Evolutionary conservation across 2,797 vertebrate species (phyloP), one percentile per base, ranked within the genome.

Genomic region (Odontamblyopus lacepedii): DNA sequence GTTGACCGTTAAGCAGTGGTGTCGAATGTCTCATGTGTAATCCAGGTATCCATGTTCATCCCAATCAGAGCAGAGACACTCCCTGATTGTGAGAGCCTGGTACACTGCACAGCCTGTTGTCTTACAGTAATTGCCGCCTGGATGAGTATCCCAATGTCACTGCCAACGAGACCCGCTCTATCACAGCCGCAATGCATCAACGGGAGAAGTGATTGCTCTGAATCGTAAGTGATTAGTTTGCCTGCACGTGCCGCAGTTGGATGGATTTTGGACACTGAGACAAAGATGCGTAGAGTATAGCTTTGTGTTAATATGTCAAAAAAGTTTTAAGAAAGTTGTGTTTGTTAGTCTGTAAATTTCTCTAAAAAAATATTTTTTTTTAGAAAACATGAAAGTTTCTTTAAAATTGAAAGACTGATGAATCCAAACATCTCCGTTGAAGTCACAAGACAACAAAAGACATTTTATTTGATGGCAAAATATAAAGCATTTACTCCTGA

Each of bases 151-250:
- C 61, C 74, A 62, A 81, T 65, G 80, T 86, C 78, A 64, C 80
- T 80, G 85, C 69, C 75, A 78, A 77, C 84, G 85, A 81, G 74
- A 84, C 82, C 82, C 32, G 51, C 81, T 81, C 81, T 71, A 77
- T 86, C 83, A 82, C 79, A 72, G 12, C 18, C 59, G 44, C 82
- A 86, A 81, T 85, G 89, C 89, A 89, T 91, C 88, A 23, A 82
- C 71, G 83, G 87, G 83, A 86, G 70, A 86, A 89, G 86, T 87
- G 90, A 91, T 91, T 89, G 88, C 88, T 85, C 80, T 75, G 85
- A 88, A 85, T 85, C 85, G 85, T 89, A 86, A 88, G 87, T 87
- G 87, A 90, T 90, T 91, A 88, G 82, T 87, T 88, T 87, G 90
- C 87, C 87, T 87, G 85, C 85, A 85, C 77, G 76, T 83, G 85